Evolutionary conservation across 2,797 vertebrate species (phyloP).

Genomic region (Chaunax sp.): DNA sequence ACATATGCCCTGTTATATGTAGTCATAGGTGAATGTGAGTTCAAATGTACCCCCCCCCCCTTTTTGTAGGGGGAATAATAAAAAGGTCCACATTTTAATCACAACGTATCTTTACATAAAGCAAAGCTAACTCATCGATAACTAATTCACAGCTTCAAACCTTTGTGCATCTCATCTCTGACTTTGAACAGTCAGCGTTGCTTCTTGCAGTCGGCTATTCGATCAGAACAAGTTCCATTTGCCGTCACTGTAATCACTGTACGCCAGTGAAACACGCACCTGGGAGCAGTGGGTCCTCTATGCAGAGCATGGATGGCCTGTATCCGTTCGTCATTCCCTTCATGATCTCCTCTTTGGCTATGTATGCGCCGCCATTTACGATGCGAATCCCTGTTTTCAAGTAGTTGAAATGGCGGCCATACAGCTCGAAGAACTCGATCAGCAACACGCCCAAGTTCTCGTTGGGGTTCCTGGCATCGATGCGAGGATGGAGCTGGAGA

Average conservation of each 20-base stretch:
- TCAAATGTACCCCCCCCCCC: too few species aligned
- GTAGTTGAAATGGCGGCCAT: constrained; percentile 99
- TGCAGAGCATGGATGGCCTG: constrained; percentile 96
- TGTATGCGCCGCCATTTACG: constrained; percentile 94
- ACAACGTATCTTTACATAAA: too few species aligned
- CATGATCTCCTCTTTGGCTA: constrained; percentile 98
- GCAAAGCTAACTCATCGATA: neutral
- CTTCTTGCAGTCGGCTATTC: too few species aligned
- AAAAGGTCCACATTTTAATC: too few species aligned
- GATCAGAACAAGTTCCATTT: too few species aligned
- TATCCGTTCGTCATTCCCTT: constrained; percentile 95
- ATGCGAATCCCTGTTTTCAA: constrained; percentile 98
- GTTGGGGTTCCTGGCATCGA: constrained; percentile 91
- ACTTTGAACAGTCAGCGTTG: too few species aligned
- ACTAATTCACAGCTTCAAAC: neutral
- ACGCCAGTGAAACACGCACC: constrained; percentile 75
- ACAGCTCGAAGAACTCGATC: constrained; percentile 98
- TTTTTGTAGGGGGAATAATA: too few species aligned
- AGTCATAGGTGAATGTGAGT: too few species aligned
- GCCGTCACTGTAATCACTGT: neutral
- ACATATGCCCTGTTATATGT: too few species aligned
- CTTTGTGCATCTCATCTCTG: too few species aligned
- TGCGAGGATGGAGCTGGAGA: constrained; percentile 93
- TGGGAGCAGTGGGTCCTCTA: constrained; percentile 96
- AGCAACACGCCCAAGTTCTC: constrained; percentile 96